Evolutionary conservation across 2,797 vertebrate genomes (phyloP), one percentile per base, ranked within the genome.

Genomic region (Triplophysa bombifrons): DNA sequence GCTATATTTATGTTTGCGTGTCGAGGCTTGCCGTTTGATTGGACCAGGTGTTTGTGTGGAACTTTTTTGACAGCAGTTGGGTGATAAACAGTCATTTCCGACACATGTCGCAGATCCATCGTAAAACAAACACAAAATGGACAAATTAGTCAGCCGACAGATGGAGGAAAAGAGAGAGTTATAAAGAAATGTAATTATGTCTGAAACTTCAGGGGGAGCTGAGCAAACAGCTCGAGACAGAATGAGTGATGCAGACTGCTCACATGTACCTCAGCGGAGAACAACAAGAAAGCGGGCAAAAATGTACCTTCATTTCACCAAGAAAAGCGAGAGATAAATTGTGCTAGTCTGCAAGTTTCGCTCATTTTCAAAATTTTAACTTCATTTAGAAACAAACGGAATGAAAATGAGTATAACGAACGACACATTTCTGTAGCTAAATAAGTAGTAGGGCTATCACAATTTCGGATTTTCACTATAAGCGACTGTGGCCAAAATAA

Each of bases 81-180:
- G 87, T 82, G 90, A 92, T 91, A 89, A 91, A 84, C 81, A 84
- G 83, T 84, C 63, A 84, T 16, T 64, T 69, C 16, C 19, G 27
- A 51, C 75, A 76, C 46, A n/a, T 74, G 79, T 84, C 88, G 86
- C 85, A 90, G 88, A 88, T 80, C 88, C 76, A 85, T 87, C 80
- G 72, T 58, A 20, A n/a, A 72, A 63, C 81, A 80, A 83, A 48
- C 87, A 85, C 72, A 1, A 82, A 89, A 85, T 76, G 72, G 88
- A 82, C 82, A 86, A 67, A 83, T 88, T 78, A 81, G 74, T 27
- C 41, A 86, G 84, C 70, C 78, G 82, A 86, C 89, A 88, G 86
- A 88, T 77, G 86, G 83, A 82, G 69, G 69, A 78, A 61, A 77
- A 58, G 56, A 46, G 64, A 30, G 75, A 60, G 14, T 34, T 51